Evolutionary conservation across 53 echinoderm and acorn worm genomes (phyloP).

Genomic region (Arbacia lixula): DNA sequence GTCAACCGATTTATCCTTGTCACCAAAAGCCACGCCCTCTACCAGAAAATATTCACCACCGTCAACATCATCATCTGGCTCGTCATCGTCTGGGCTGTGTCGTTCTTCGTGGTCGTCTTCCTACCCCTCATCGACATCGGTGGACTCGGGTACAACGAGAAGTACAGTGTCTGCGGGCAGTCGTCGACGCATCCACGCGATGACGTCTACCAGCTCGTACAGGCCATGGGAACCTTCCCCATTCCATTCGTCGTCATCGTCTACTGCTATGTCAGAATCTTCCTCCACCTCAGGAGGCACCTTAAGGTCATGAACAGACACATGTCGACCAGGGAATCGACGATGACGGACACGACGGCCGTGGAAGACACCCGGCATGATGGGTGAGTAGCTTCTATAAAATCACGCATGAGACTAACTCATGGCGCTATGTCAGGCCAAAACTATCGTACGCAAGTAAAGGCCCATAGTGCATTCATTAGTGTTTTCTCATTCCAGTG

Average conservation of each 20-base stretch:
- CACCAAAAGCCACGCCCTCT: slow-evolving; percentile 62
- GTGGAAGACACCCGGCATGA: too few species aligned
- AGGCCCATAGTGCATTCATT: too few species aligned
- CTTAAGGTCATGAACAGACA: slow-evolving; percentile 55
- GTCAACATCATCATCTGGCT: slow-evolving; percentile 72
- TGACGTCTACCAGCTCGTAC: slow-evolving; percentile 41
- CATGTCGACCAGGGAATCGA: neutral
- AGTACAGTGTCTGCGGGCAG: slow-evolving; percentile 66
- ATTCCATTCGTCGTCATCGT: slow-evolving; percentile 48
- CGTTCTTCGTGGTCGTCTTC: slow-evolving; percentile 53
- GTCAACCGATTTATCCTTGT: slow-evolving; percentile 81
- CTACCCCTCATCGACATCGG: slow-evolving; percentile 45
- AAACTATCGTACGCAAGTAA: too few species aligned
- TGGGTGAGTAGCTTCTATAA: too few species aligned
- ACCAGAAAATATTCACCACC: slow-evolving; percentile 69
- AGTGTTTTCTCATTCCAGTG: too few species aligned
- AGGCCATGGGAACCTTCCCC: slow-evolving; percentile 37
- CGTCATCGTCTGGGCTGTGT: slow-evolving; percentile 61
- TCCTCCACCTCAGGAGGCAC: slow-evolving; percentile 22
- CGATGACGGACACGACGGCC: slow-evolving; percentile 14
- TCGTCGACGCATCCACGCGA: slow-evolving; percentile 46
- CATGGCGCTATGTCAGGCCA: too few species aligned
- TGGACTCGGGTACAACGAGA: slow-evolving; percentile 49
- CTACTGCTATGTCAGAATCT: slow-evolving; percentile 43
- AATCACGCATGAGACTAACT: too few species aligned